These are phyloP conservation scores for Pseudopodoces humilis DNA, from an alignment of 2,113 vertebrate genomes.

Conservation along the genomic window DNA sequence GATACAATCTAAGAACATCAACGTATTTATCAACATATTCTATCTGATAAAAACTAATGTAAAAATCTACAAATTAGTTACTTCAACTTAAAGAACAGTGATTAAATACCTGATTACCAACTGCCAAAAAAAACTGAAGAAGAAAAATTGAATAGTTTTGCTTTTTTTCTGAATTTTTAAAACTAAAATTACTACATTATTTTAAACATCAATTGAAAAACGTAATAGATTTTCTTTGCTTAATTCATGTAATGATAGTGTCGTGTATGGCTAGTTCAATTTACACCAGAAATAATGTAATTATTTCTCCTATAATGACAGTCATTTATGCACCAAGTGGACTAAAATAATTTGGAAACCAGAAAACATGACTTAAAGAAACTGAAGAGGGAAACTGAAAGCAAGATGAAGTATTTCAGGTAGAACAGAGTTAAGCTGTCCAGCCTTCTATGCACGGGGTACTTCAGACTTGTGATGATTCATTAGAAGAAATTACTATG, in stretches of 20 bases:
- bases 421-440: background rate
- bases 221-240: background rate
- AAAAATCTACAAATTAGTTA: background rate
- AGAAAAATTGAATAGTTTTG: background rate
- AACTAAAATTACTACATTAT: background rate
- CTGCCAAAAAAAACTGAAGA: background rate
- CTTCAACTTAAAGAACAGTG: background rate
- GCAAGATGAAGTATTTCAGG: background rate
- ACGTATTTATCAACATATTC: background rate
- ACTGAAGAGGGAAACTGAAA: background rate
- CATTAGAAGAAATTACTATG: background rate
- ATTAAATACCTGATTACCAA: slow-evolving; percentile 40
- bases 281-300: background rate
- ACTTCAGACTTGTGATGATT: background rate
- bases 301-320: background rate
- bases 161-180: background rate
- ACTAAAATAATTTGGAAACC: background rate
- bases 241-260: background rate
- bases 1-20: background rate
- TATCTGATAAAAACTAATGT: background rate
- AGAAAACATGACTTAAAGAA: background rate
- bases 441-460: background rate
- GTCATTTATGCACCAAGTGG: background rate
- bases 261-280: background rate
- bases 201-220: background rate